A percentile compares a stretch with the other conserved stretches of the same genome.
Evolutionary conservation across 2,113 vertebrate genomes (phyloP).

Genomic region (Onychostruthus taczanowskii): DNA sequence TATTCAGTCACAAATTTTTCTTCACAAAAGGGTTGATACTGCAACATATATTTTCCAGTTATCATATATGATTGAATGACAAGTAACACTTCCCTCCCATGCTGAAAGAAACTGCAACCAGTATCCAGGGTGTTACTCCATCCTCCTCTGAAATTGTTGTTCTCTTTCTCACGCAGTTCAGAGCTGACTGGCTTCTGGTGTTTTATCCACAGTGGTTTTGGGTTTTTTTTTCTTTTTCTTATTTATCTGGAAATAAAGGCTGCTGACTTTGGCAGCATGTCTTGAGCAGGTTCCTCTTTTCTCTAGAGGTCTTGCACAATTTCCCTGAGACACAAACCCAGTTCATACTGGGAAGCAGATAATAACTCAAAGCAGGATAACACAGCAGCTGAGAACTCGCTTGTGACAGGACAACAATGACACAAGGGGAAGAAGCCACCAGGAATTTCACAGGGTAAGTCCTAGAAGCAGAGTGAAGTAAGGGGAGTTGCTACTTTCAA

Average conservation of each 20-base stretch:
- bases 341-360: background rate
- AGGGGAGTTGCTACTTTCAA: background rate
- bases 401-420: background rate
- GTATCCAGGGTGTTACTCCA: background rate
- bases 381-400: background rate
- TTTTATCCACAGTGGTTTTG: background rate
- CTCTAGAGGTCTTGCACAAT: background rate
- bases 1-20: background rate
- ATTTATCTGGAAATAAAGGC: background rate
- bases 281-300: constrained; percentile 4
- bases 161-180: background rate
- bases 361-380: background rate
- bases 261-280: background rate
- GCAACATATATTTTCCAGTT: background rate
- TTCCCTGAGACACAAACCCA: background rate
- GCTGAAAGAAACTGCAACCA: constrained; percentile 10
- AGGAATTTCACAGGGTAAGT: background rate
- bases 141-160: background rate
- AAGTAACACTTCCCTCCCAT: background rate
- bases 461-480: background rate
- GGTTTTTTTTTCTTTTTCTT: background rate
- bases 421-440: background rate
- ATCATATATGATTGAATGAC: background rate
- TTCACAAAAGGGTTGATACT: background rate
- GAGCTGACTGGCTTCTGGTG: background rate